Conservation (phyloP, 1,140 invertebrate genomes). For the Platorchestia sp. region DNA sequence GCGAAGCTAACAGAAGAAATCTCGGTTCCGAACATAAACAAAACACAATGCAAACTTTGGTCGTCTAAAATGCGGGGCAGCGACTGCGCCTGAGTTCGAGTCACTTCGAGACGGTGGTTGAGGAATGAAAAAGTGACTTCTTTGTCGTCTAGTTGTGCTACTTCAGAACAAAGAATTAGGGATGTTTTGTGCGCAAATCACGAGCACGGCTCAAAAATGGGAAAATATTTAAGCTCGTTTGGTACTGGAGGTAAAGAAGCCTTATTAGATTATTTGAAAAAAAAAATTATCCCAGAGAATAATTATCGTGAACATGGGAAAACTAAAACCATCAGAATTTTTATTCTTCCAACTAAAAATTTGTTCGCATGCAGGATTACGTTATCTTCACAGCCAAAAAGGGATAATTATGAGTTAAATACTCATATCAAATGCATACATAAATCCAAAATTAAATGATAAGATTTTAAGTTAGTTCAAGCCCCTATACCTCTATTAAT, state of each 20-base stretch:
- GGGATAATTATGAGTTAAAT: too few relatives aligned
- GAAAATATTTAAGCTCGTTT: background rate
- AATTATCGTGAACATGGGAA: too few relatives aligned
- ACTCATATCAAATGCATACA: too few relatives aligned
- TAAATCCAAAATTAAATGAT: too few relatives aligned
- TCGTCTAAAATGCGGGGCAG: constrained; percentile 18
- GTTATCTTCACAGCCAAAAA: too few relatives aligned
- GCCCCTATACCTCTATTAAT: too few relatives aligned
- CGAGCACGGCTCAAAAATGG: background rate
- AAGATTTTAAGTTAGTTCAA: too few relatives aligned
- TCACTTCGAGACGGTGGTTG: background rate
- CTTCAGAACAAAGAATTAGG: background rate
- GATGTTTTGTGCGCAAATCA: background rate
- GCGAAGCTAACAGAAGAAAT: background rate
- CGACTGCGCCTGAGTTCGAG: background rate
- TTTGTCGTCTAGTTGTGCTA: background rate
- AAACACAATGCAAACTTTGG: constrained; percentile 18
- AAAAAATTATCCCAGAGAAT: too few relatives aligned
- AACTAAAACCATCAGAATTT: too few relatives aligned
- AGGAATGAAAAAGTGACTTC: constrained; percentile 34
- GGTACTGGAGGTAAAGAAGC: background rate
- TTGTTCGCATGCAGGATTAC: too few relatives aligned
- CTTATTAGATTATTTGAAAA: too few relatives aligned
- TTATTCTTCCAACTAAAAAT: too few relatives aligned
- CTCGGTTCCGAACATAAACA: background rate